Evolutionary conservation across 2,113 vertebrate species (phyloP).

Genomic region (Zosterops japonicus): DNA sequence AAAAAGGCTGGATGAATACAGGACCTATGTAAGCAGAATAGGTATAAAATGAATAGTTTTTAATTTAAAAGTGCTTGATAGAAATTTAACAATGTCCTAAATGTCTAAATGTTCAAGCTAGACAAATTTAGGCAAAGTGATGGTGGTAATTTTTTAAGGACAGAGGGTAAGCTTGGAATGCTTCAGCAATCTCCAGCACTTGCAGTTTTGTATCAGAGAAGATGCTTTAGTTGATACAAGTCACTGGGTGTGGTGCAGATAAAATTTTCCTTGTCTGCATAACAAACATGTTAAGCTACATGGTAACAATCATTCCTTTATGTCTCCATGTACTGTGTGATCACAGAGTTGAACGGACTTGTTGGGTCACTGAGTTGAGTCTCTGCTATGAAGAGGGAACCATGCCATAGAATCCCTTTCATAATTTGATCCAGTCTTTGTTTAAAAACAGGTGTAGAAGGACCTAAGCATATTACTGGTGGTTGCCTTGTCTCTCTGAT

Average conservation of each 20-base stretch:
- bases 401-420: neutral
- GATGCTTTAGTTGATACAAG: neutral
- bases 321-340: neutral
- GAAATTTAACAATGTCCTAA: neutral
- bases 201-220: neutral
- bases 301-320: neutral
- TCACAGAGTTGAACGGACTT: neutral
- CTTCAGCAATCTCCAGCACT: neutral
- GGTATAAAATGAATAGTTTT: neutral
- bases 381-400: neutral
- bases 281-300: neutral
- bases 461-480: neutral
- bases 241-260: neutral
- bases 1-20: neutral
- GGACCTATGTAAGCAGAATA: neutral
- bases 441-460: neutral
- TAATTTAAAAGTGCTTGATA: neutral
- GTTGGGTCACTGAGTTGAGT: neutral
- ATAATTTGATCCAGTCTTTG: neutral
- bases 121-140: neutral
- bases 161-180: neutral
- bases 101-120: neutral
- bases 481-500: neutral
- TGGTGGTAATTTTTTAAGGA: neutral
- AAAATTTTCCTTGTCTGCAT: neutral